Evolutionary conservation across 2,888 invertebrate genomes (phyloP), one percentile per base, ranked within the genome.

Genomic region (Crioceris asparagi): DNA sequence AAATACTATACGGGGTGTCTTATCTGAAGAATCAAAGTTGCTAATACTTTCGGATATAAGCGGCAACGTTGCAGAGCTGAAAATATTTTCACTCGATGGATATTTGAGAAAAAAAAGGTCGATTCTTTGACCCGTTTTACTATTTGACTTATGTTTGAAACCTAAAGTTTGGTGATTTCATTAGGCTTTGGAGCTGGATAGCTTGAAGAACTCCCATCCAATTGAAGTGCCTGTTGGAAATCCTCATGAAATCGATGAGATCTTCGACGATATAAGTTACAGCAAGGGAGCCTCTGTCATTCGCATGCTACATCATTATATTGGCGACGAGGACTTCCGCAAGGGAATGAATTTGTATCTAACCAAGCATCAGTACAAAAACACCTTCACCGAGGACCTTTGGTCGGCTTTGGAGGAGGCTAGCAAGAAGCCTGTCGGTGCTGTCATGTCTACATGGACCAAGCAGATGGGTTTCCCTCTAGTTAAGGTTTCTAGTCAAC

Each of bases 381-480:
- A 96, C 61, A 88, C 96, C 2, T 79, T 80, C 53, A 96, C 96
- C 1, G 87, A 86, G 61, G 92, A 97, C 62, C 69, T 97, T 51
- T 97, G 96, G 96, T 73, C 75, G 1, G 83, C 90, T 0, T 68
- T 97, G 45, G 85, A 83, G 53, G 83, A 86, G 57, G 85, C 87
- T 2, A 90, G 90, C 49, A 79, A 80, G 14, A 90, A 94, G 61
- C 90, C 92, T 3, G 85, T 98, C 1, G 80, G 79, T 1, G 77
- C 76, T 31, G 83, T 98, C 6, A 97, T 98, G 96, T 83, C 85
- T 5, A 86, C 88, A 14, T 98, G 97, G 97, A 96, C 94, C 1
- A 85, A 87, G 58, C 82, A 96, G 17, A 96, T 96, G 93, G 96
- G 97, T 26, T 96, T 88, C 60, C 96, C 96, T 1, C 78, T 94